These are phyloP conservation scores for Oryzias dopingdopingensis DNA, from an alignment of 2,797 vertebrate genomes.

Conservation along the genomic window DNA sequence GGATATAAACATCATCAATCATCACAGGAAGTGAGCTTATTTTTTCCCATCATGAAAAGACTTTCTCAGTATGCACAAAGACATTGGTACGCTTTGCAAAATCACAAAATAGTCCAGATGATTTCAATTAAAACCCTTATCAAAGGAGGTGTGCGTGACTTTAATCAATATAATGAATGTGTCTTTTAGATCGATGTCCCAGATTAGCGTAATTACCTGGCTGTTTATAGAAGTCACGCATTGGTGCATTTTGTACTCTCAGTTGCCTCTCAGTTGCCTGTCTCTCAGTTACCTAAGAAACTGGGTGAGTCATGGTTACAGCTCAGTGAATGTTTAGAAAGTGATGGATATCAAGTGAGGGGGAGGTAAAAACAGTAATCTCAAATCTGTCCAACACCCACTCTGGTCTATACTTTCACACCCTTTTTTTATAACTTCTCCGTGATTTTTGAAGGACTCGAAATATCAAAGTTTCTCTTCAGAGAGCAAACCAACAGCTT, in stretches of 20 bases:
- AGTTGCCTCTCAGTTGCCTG: too few relatives aligned
- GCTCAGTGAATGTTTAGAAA: constrained; percentile 50
- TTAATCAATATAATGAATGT: constrained; percentile 34
- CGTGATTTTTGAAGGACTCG: constrained; percentile 17
- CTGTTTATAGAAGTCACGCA: constrained; percentile 35
- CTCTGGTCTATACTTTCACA: constrained; percentile 29
- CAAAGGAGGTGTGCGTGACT: constrained; percentile 7
- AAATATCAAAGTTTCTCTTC: constrained; percentile 9
- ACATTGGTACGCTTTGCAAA: constrained; percentile 13
- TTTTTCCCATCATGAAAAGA: constrained; percentile 43
- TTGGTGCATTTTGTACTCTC: constrained; percentile 36
- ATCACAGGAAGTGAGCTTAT: constrained; percentile 37
- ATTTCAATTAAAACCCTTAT: constrained; percentile 43
- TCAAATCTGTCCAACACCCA: constrained; percentile 46
- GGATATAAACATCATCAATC: constrained; percentile 69
- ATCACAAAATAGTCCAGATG: constrained; percentile 22
- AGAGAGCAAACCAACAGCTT: neutral
- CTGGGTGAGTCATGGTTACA: constrained; percentile 55
- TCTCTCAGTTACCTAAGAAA: constrained; percentile 52
- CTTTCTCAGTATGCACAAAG: constrained; percentile 21
- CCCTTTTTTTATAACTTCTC: constrained; percentile 20
- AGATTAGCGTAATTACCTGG: constrained; percentile 29
- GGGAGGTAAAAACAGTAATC: constrained; percentile 51
- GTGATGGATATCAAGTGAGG: constrained; percentile 54
- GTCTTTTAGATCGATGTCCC: constrained; percentile 28